These are phyloP conservation scores for Drosophila picticornis DNA, from an alignment of 2,888 invertebrate species.

Conservation along the genomic window DNA sequence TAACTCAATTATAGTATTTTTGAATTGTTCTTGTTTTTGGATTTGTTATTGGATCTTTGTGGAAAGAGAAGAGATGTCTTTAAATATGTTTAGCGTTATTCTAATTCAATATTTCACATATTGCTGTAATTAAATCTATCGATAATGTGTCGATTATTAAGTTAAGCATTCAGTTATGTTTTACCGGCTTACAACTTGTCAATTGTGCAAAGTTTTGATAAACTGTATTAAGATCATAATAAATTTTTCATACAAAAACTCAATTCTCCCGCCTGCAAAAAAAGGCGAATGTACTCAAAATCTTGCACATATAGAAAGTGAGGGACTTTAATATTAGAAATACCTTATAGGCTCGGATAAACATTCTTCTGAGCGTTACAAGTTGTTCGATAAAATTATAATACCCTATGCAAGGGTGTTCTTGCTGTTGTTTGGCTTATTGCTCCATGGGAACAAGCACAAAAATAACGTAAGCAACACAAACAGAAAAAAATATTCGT, in stretches of 20 bases:
- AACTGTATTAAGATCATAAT: background rate
- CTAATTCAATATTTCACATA: background rate
- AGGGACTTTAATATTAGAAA: too few species aligned
- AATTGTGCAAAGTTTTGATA: background rate
- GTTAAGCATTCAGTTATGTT: background rate
- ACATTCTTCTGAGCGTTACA: too few species aligned
- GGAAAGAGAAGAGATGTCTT: background rate
- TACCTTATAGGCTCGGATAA: too few species aligned
- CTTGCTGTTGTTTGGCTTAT: slow-evolving; percentile 26
- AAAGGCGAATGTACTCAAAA: too few species aligned
- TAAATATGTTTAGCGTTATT: background rate
- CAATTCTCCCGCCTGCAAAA: too few species aligned
- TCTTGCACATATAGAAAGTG: too few species aligned
- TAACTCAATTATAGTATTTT: background rate
- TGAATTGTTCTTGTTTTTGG: slow-evolving; percentile 2
- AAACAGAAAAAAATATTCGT: slow-evolving; percentile 21
- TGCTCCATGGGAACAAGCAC: slow-evolving; percentile 49
- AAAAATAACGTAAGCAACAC: slow-evolving; percentile 20
- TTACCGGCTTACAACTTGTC: background rate
- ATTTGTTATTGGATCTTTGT: slow-evolving; percentile 7
- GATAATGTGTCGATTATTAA: background rate
- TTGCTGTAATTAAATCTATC: background rate
- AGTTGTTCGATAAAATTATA: background rate
- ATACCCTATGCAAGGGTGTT: background rate
- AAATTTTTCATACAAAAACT: too few species aligned